A percentile compares a stretch with the other conserved stretches of the same genome.
These are phyloP conservation scores for Aphelenchoides avenae DNA, from an alignment of 1,140 invertebrate species.

Conservation along the genomic window DNA sequence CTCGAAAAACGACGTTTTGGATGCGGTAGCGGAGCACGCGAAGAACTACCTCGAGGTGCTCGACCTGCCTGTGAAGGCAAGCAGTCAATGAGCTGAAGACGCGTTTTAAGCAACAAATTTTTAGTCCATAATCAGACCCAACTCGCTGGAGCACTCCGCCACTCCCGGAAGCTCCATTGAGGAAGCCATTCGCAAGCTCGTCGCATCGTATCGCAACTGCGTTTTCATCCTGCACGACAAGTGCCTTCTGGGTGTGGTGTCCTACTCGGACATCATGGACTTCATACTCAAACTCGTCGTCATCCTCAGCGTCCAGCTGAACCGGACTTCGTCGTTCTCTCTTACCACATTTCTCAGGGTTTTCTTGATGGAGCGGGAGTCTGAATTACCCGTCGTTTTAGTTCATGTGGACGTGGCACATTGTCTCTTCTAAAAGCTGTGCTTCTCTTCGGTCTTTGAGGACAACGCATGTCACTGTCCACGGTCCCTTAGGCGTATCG, in stretches of 20 bases:
- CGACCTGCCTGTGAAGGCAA: conserved; percentile 1
- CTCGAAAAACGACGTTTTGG: conserved; percentile 6
- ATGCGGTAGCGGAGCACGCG: neutral
- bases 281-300: conserved; percentile 27
- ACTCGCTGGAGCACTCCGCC: neutral
- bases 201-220: conserved; percentile 6
- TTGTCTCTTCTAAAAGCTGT: neutral
- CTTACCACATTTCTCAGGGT: neutral
- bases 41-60: conserved; percentile 3
- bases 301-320: neutral
- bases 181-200: neutral
- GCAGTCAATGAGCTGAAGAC: too few relatives aligned
- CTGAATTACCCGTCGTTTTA: neutral
- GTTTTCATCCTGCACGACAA: conserved; percentile 23
- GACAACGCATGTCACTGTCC: neutral
- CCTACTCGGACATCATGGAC: conserved; percentile 43
- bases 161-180: conserved; percentile 3
- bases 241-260: conserved; percentile 31
- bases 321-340: too few relatives aligned
- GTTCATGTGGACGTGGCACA: neutral
- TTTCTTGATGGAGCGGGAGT: neutral
- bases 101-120: neutral
- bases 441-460: neutral
- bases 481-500: too few relatives aligned
- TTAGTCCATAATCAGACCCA: neutral